Evolutionary conservation across 2,888 invertebrate species (phyloP), one percentile per base, ranked within the genome.

Genomic region (Lordiphosa andalusiaca): DNA sequence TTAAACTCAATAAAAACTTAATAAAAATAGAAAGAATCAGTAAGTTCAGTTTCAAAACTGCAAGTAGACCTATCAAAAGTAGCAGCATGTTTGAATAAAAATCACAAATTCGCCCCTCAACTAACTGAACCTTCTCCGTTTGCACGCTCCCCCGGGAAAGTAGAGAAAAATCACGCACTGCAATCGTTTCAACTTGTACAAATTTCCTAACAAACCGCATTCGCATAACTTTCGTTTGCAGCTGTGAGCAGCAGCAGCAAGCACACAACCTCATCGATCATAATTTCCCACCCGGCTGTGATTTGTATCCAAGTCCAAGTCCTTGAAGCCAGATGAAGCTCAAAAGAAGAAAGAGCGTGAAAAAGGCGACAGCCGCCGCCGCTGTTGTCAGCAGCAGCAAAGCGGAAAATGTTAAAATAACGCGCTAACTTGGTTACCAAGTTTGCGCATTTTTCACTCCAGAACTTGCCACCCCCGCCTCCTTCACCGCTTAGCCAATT

Each of bases 361-460:
- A 65, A 62, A 67, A 69, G 67, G 52, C 53, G 51, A 66, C 63
- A 63, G 63, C 66, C 65, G 63, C 41, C 41, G 19, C 19, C 23
- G 39, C 19, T 13, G 39, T 23, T 5, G 25, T 13, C 33, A 42
- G 62, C 62, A 68, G 73, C 69, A 69, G 30, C 30, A 30, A 30
- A 30, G 30, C 9, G 30, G 9, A 30, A 30, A 30, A 30, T 30
- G 30, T 30, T 30, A 30, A 30, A 85, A 83, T 85, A 85, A 83
- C 77, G 74, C 77, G 67, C 84, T 84, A 82, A 83, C 84, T 85
- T 82, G 73, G 74, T 84, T 84, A 82, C 85, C 84, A 85, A 85
- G 85, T 85, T 85, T 80, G 75, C 81, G 83, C 72, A 73, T 80
- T 83, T 75, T 81, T 84, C 84, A 84, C 80, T 84, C 81, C 71